Evolutionary conservation across 1,140 invertebrate genomes (phyloP).

Genomic region (Bombus huntii): DNA sequence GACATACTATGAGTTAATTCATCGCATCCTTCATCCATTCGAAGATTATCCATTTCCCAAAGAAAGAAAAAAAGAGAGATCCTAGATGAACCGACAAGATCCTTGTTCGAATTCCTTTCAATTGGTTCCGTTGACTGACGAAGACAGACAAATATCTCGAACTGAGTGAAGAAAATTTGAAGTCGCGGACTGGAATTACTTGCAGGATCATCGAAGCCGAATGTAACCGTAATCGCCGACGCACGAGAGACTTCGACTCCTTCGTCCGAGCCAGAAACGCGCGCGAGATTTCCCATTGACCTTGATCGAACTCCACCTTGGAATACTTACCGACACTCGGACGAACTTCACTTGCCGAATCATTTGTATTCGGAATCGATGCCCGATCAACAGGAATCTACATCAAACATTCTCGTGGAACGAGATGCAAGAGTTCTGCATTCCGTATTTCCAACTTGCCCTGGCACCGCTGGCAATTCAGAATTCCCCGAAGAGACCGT

Average conservation of each 20-base stretch:
- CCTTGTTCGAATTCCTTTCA: neutral
- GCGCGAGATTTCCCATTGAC: constrained; percentile 8
- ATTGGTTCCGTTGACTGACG: neutral
- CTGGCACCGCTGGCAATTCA: constrained; percentile 35
- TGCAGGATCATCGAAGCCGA: constrained; percentile 68
- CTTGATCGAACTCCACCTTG: constrained; percentile 43
- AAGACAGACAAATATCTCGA: neutral
- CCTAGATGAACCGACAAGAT: neutral
- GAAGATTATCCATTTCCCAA: neutral
- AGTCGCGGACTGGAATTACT: constrained; percentile 60
- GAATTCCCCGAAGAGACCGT: constrained; percentile 57
- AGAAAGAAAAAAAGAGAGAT: neutral
- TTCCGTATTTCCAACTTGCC: constrained; percentile 36
- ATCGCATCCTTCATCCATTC: neutral
- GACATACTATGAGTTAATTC: neutral
- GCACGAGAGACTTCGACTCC: constrained; percentile 57
- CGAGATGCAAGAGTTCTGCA: constrained; percentile 45
- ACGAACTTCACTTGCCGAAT: constrained; percentile 31
- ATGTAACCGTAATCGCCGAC: constrained; percentile 67
- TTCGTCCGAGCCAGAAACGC: constrained; percentile 37
- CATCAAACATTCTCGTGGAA: constrained; percentile 17
- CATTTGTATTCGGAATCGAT: constrained; percentile 35
- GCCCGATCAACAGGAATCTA: constrained; percentile 47
- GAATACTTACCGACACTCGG: constrained; percentile 19
- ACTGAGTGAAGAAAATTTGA: constrained; percentile 40